Conservation (phyloP, 2,113 vertebrate species). For the Colinus virginianus region DNA sequence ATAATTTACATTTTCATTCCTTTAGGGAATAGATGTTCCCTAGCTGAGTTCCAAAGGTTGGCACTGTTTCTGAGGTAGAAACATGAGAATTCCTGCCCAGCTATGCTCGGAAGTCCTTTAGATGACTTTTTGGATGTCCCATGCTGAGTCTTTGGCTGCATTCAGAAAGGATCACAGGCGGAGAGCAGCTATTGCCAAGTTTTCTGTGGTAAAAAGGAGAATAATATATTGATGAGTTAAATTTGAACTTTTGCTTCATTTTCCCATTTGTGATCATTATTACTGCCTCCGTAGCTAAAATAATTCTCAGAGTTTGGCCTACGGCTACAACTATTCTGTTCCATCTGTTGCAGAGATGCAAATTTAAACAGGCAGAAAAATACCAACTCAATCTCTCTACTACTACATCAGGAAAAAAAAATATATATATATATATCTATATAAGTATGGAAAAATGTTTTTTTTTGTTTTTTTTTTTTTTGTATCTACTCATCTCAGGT, state of each 20-base stretch:
- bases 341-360: constrained; percentile 38
- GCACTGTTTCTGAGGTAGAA: neutral
- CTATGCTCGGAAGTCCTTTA: constrained; percentile 12
- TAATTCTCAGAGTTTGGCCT: constrained; percentile 37
- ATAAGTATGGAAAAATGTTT: neutral
- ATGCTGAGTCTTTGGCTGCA: neutral
- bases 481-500: neutral
- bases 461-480: neutral
- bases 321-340: neutral
- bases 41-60: neutral
- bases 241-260: constrained; percentile 33
- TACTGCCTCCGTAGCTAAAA: constrained; percentile 10
- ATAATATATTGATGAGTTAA: constrained; percentile 8
- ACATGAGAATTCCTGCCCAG: neutral
- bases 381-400: neutral
- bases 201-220: neutral
- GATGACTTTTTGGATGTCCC: constrained; percentile 22
- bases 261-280: constrained; percentile 23
- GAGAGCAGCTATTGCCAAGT: constrained; percentile 6
- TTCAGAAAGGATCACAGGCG: neutral
- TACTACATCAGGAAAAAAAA: neutral
- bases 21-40: neutral
- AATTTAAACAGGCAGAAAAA: constrained; percentile 40
- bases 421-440: neutral
- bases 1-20: constrained; percentile 39